Evolutionary conservation across 2,797 vertebrate species (phyloP).

Genomic region (Anguilla marmorata): DNA sequence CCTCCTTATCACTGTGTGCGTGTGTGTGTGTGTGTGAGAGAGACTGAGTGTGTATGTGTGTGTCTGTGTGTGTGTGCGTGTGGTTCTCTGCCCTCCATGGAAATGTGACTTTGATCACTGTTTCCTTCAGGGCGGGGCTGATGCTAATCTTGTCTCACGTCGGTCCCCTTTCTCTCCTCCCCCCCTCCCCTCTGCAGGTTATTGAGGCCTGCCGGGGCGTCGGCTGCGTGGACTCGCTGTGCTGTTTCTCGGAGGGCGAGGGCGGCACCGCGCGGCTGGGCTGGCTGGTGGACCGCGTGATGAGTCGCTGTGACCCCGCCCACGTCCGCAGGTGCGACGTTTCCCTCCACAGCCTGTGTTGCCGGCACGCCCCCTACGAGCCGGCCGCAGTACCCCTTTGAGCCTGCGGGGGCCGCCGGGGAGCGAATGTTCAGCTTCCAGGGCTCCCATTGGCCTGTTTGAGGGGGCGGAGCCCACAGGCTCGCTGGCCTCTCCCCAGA

Average conservation of each 20-base stretch:
- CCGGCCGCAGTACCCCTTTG: constrained; percentile 62
- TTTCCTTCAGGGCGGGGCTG: neutral
- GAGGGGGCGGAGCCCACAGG: constrained; percentile 33
- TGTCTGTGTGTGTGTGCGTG: neutral
- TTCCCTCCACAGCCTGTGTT: constrained; percentile 76
- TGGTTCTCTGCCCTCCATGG: constrained; percentile 16
- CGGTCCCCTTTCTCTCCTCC: constrained; percentile 20
- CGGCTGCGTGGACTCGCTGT: constrained; percentile 97
- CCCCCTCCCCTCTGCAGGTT: constrained; percentile 70
- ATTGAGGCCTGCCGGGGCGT: constrained; percentile 80
- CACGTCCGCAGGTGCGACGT: constrained; percentile 80
- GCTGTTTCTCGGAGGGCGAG: constrained; percentile 91
- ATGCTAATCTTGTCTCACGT: neutral
- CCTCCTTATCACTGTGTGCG: neutral
- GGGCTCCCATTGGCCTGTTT: neutral
- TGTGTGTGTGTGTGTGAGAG: neutral
- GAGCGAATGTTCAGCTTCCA: neutral
- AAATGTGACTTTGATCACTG: neutral
- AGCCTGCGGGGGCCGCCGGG: neutral
- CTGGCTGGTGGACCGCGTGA: constrained; percentile 88
- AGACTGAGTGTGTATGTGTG: no score
- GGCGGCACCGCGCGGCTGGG: constrained; percentile 85
- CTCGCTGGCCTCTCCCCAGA: constrained; percentile 43
- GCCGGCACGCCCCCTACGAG: constrained; percentile 70
- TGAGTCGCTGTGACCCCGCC: constrained; percentile 77